Base-by-base conservation (phyloP, 2,888 invertebrate species). In the Pollenia angustigena region DNA sequence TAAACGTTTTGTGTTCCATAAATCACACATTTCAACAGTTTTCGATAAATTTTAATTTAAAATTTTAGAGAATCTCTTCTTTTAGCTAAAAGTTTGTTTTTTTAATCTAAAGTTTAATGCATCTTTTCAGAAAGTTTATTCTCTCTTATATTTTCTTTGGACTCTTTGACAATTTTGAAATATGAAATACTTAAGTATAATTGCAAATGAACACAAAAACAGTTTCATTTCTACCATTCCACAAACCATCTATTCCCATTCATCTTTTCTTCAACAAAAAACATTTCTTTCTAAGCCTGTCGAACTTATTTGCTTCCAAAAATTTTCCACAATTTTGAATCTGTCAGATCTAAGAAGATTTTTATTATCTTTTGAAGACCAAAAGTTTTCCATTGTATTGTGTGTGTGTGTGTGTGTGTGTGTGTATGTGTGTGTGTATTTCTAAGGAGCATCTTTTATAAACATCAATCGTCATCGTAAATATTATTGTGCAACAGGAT, bases 401-500 rank as follows among this genome's bases (percentile, higher is more conserved):
- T 52, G 50, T n/a, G 6, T 6, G 0, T 32, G 50, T n/a, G 6
- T 6, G 32, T 32, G 48, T 52, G 50, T n/a, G 6, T 6, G 0
- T 32, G 50, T 74, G 48, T 52, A 42, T n/a, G 6, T 6, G 0
- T 32, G 50, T n/a, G 6, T 6, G 32, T 32, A 23, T 23, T 60
- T 46, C 52, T 64, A 69, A 40, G 42, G 50, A 14, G 42, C 56
- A 74, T 64, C 64, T 78, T 71, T 48, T 66, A 56, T 66, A 58
- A 78, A 72, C 58, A 83, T 16, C n/a, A 48, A 68, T 52, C 50
- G 9, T 78, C 18, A 54, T 58, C 32, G 32, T 32, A 32, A 44
- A 50, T 62, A n/a, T 46, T 56, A 23, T 64, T 66, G 64, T 78
- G 83, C 83, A 83, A 83, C 78, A 83, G 78, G 78, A 72, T 78